Percentiles rank a stretch among this genome's conserved stretches.
These are phyloP conservation scores for Mamestra configurata DNA, from an alignment of 1,140 invertebrate species.

Conservation along the genomic window DNA sequence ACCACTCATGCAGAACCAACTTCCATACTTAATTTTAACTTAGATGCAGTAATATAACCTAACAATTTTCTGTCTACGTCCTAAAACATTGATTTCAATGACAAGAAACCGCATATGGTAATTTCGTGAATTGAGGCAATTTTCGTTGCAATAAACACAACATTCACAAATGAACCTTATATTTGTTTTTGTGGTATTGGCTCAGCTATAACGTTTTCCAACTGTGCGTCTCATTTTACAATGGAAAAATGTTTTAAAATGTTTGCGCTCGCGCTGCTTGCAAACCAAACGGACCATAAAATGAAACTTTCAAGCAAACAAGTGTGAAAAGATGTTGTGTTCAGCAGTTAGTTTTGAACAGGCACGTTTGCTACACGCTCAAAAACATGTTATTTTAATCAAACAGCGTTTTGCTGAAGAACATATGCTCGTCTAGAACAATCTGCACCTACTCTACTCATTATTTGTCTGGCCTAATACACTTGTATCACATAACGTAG, in stretches of 20 bases:
- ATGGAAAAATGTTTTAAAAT: not conserved
- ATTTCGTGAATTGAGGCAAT: conserved; percentile 26
- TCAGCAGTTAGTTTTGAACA: not conserved
- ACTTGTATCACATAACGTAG: conserved; percentile 28
- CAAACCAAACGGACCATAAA: not conserved
- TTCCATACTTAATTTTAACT: conserved; percentile 10
- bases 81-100: conserved; percentile 36
- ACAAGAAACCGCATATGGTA: conserved; percentile 39
- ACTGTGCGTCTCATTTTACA: not conserved
- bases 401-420: too few species aligned
- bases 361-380: not conserved
- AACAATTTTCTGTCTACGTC: conserved; percentile 24
- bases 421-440: not conserved
- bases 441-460: not conserved
- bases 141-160: not conserved
- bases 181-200: conserved; percentile 19
- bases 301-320: conserved; percentile 8
- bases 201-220: not conserved
- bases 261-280: not conserved
- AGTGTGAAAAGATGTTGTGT: not conserved
- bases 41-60: conserved; percentile 18
- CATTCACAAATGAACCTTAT: conserved; percentile 5
- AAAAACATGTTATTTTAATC: too few species aligned
- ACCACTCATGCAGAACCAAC: conserved; percentile 65
- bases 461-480: conserved; percentile 1